A percentile compares a stretch with the other conserved stretches of the same genome.
Conservation (phyloP, 2,888 invertebrate species). For the Eurois occulta region DNA sequence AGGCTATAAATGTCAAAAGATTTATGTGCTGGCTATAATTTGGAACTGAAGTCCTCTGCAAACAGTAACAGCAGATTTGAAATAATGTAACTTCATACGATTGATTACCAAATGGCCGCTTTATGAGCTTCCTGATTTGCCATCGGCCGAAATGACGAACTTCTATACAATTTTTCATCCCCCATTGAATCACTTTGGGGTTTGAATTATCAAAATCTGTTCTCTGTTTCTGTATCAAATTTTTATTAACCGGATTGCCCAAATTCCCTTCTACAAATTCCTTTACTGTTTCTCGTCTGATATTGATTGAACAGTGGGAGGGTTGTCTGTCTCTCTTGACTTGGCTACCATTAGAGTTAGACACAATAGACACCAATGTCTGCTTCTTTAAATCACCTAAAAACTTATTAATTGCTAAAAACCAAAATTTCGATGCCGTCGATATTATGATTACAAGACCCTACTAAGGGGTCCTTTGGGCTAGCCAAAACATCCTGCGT, state of each 20-base stretch:
- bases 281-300: background rate
- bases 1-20: slow-evolving; percentile 30
- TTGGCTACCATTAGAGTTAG: background rate
- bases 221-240: no score
- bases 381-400: background rate
- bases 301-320: background rate
- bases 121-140: background rate
- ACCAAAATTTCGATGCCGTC: background rate
- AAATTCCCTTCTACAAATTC: background rate
- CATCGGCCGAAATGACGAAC: background rate
- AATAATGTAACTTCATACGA: background rate
- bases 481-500: background rate
- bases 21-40: slow-evolving; percentile 8
- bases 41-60: background rate
- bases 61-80: background rate
- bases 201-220: background rate
- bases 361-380: background rate
- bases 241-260: background rate
- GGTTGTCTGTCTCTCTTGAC: background rate
- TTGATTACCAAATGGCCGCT: background rate
- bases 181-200: background rate
- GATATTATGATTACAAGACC: background rate
- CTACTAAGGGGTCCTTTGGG: background rate
- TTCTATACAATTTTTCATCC: background rate
- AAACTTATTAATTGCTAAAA: background rate